Evolutionary conservation across 2,113 vertebrate species (phyloP), one percentile per base, ranked within the genome.

Genomic region (Poecilia latipinna): DNA sequence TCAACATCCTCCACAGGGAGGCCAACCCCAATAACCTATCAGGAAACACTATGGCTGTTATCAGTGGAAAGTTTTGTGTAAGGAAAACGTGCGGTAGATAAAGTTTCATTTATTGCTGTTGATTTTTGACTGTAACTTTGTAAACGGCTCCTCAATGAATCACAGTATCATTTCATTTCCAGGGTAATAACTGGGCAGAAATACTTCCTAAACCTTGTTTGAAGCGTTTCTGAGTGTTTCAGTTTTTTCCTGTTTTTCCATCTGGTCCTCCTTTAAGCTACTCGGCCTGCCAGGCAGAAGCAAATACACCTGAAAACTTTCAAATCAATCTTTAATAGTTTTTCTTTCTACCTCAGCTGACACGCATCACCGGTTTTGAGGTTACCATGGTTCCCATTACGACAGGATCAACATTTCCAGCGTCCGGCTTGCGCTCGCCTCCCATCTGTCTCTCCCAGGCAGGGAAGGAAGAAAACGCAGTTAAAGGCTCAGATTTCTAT

Each of bases 101-200:
- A 44, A 44, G 42, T 42, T 42, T 29, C 2, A 29, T 29, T 37
- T 11, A 37, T 37, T 37, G 35, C 35, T 37, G 35, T 0, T 12
- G 35, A 37, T 37, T 0, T 37, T 37, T 37, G 35, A 11, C 10
- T 37, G 2, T 37, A 37, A 37, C 10, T 37, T 37, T 11, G 11
- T 2, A 0, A 37, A 37, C 8, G 33, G 33, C 33, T 35, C 33
- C 35, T 2, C 39, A 13, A 48, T 48, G 44, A 48, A 48, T 4
- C 15, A 19, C 44, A 15, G 44, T 76, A 68, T 42, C 11, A 72
- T 74, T 65, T 89, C 68, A 89, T 92, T 85, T 60, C 37, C 68
- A 76, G 86, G 80, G 26, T 80, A 88, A 83, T 88, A 83, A 88
- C 77, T 82, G 48, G 88, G 89, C 89, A 61, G 79, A 86, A 86